Percentiles rank a stretch among this genome's conserved stretches.
phyloP scores from a whole-genome alignment of 2,888 invertebrate species.

The Yponomeuta plumbellus region DNA sequence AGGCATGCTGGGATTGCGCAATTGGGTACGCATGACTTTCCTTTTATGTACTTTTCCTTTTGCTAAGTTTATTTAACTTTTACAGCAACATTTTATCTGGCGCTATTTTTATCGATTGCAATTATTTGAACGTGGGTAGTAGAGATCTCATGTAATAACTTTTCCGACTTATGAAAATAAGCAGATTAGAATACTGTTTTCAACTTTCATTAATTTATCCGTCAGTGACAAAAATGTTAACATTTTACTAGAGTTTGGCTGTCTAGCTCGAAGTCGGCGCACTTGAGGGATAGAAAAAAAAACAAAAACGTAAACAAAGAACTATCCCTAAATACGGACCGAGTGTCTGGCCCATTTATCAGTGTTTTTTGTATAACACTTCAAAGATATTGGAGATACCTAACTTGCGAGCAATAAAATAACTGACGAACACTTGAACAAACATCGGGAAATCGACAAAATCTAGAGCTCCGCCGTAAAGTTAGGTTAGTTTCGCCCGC shows the following conservation, averaged over 20 bases:
- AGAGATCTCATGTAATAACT: no score
- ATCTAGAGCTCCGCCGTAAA: background rate
- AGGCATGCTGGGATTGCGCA: slow-evolving; percentile 65
- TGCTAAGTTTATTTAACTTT: background rate
- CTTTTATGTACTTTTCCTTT: background rate
- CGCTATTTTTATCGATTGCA: no score
- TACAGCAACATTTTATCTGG: background rate
- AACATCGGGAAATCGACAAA: no score
- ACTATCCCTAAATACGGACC: no score
- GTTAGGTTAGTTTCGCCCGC: background rate
- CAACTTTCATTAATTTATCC: background rate
- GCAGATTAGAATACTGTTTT: background rate
- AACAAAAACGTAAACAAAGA: background rate
- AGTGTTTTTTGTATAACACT: background rate
- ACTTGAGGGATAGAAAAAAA: background rate
- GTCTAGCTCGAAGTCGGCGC: background rate
- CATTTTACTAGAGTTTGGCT: background rate
- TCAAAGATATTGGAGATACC: background rate
- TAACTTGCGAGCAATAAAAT: slow-evolving; percentile 24
- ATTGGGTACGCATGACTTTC: slow-evolving; percentile 49
- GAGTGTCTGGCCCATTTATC: no score
- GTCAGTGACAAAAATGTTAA: background rate
- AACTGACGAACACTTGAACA: background rate
- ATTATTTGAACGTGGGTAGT: no score
- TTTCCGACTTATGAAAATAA: no score